These are phyloP conservation scores for Xenopus laevis DNA, from an alignment of 2,113 vertebrate genomes.

Conservation along the genomic window DNA sequence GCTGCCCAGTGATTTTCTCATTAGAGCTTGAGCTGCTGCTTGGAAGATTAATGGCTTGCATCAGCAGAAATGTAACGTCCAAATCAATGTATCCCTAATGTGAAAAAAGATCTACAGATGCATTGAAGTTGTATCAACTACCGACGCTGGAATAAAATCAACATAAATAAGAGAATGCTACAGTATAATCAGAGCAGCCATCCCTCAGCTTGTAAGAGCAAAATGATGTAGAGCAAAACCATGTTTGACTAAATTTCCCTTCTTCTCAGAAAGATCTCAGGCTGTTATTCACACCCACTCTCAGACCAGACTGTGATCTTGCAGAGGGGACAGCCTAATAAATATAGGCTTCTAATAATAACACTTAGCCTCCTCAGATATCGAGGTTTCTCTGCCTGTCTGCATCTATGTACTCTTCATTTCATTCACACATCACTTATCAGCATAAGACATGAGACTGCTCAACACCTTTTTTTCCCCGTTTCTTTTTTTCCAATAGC, in stretches of 20 bases:
- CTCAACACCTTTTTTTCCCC: no score
- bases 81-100: conserved; percentile 36
- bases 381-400: no score
- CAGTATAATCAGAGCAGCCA: no score
- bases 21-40: background rate
- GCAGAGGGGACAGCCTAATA: background rate
- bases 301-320: background rate
- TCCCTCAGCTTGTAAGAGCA: background rate
- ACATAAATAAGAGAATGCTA: background rate
- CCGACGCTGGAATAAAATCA: background rate
- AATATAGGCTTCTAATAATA: background rate
- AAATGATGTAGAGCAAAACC: background rate
- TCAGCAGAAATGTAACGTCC: conserved; percentile 35
- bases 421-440: conserved; percentile 25
- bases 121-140: conserved; percentile 6
- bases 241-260: background rate
- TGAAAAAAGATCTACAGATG: conserved; percentile 31
- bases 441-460: conserved; percentile 13
- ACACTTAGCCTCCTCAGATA: no score
- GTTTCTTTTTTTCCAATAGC: no score
- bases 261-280: background rate
- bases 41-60: background rate
- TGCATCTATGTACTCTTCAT: background rate
- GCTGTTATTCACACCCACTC: background rate
- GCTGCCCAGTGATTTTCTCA: conserved; percentile 1